These are phyloP conservation scores for Zosterops pallidus DNA, from an alignment of 2,113 vertebrate species.

Conservation along the genomic window DNA sequence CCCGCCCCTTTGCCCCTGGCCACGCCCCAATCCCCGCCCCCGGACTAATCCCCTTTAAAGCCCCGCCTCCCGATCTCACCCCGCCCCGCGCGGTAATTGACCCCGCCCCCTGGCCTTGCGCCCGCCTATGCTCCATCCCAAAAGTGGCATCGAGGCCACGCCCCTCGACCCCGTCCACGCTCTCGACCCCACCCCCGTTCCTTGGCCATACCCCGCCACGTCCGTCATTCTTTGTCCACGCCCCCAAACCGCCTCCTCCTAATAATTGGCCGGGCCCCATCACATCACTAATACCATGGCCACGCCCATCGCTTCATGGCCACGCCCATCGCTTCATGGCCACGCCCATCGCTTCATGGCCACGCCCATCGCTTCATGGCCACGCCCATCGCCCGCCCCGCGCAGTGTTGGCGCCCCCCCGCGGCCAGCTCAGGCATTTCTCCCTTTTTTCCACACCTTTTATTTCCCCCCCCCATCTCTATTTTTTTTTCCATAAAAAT, in stretches of 20 bases:
- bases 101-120: too few species aligned
- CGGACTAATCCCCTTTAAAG: too few species aligned
- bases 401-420: neutral
- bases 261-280: neutral
- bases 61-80: too few species aligned
- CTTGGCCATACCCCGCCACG: neutral
- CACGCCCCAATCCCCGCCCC: too few species aligned
- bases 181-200: neutral
- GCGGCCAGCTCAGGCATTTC: neutral
- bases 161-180: neutral
- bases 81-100: too few species aligned
- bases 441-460: neutral
- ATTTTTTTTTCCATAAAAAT: constrained; percentile 44
- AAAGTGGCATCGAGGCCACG: neutral
- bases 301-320: neutral
- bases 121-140: too few species aligned
- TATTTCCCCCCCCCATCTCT: neutral
- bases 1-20: too few species aligned
- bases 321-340: neutral
- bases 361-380: neutral
- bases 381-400: neutral
- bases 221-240: too few species aligned
- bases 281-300: accelerated
- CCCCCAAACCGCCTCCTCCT: too few species aligned
- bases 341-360: neutral